These are phyloP conservation scores for Hipparchia sbordonii DNA, from an alignment of 2,888 invertebrate genomes.

Conservation along the genomic window DNA sequence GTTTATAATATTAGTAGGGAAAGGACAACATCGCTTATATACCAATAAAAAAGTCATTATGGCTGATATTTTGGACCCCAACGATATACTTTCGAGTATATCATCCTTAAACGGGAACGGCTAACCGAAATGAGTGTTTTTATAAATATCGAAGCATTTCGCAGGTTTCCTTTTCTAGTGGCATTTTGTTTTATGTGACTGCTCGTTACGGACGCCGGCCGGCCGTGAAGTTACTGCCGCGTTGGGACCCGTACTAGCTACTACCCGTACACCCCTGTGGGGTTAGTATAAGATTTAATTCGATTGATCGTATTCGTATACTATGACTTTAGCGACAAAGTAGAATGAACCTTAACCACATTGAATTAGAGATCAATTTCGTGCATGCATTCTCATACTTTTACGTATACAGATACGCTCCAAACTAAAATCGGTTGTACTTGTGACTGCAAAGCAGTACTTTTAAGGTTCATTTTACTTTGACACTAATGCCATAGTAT, in stretches of 20 bases:
- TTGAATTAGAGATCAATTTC: too few species aligned
- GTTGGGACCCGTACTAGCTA: conserved; percentile 50
- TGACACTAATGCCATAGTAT: too few species aligned
- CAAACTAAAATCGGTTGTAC: too few species aligned
- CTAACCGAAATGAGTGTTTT: conserved; percentile 49
- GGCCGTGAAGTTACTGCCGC: conserved; percentile 81
- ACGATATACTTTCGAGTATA: conserved; percentile 11
- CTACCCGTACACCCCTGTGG: conserved; percentile 28
- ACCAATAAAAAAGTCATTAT: conserved; percentile 2
- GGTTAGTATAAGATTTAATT: too few species aligned
- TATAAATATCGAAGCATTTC: conserved; percentile 78
- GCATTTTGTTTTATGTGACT: conserved; percentile 81
- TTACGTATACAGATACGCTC: too few species aligned
- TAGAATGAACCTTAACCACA: too few species aligned
- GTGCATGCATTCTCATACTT: too few species aligned
- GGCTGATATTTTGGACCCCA: conserved; percentile 23
- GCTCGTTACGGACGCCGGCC: conserved; percentile 80
- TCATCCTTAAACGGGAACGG: conserved; percentile 30
- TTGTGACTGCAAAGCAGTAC: too few species aligned
- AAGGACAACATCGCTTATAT: not conserved
- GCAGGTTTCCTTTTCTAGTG: conserved; percentile 77
- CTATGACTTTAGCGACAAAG: too few species aligned
- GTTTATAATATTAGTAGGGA: too few species aligned
- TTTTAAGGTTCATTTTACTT: too few species aligned
- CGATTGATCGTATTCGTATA: too few species aligned